These are phyloP conservation scores for Stegana nigrithorax DNA, from an alignment of 2,888 invertebrate species.

Conservation along the genomic window DNA sequence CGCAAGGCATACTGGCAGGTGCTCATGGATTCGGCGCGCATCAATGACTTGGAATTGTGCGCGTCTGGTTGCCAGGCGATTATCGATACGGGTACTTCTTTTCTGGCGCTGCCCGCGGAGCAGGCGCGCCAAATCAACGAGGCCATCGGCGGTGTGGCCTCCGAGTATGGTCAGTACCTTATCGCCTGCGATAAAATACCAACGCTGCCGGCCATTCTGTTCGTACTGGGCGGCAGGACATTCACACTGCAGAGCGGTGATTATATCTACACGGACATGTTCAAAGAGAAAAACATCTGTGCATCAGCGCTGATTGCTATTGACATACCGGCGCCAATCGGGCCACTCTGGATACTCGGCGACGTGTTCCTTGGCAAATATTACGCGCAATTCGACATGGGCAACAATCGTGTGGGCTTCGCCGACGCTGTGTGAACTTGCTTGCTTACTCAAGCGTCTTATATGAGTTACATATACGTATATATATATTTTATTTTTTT, in stretches of 20 bases:
- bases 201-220: conserved; percentile 80
- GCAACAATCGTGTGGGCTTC: conserved; percentile 48
- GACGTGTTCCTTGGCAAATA: conserved; percentile 51
- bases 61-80: conserved; percentile 45
- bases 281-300: conserved; percentile 83
- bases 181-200: conserved; percentile 84
- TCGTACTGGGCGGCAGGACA: conserved; percentile 77
- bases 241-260: conserved; percentile 84
- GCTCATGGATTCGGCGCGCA: conserved; percentile 36
- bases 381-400: conserved; percentile 55
- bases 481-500: neutral
- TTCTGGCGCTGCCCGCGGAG: conserved; percentile 87
- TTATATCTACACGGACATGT: conserved; percentile 84
- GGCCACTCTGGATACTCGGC: conserved; percentile 52
- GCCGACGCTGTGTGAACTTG: conserved; percentile 65
- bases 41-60: conserved; percentile 38
- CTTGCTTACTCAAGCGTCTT: neutral
- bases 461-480: neutral
- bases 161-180: conserved; percentile 83
- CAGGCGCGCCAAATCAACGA: conserved; percentile 84
- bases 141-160: conserved; percentile 81
- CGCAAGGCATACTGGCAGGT: conserved; percentile 49
- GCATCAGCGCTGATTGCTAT: conserved; percentile 51
- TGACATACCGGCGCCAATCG: conserved; percentile 46
- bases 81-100: conserved; percentile 80